A percentile compares a stretch with the other conserved stretches of the same genome.
These are phyloP conservation scores for Asbolus verrucosus DNA, from an alignment of 1,140 invertebrate species.

Conservation along the genomic window DNA sequence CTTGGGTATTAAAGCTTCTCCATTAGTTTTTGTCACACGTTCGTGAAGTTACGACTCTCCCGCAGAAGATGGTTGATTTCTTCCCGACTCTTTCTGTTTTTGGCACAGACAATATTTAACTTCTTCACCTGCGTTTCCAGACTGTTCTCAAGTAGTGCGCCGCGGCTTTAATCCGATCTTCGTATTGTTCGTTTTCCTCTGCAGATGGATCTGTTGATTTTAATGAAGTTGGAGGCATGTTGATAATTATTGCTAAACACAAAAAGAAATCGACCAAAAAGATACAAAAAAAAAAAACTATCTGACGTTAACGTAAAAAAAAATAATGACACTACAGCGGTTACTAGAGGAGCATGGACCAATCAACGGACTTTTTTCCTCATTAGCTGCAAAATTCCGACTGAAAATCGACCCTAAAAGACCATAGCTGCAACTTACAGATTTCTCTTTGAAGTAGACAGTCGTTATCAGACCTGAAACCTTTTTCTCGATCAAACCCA, in stretches of 20 bases:
- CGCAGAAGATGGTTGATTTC: conserved; percentile 84
- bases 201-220: too few species aligned
- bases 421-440: conserved; percentile 43
- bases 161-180: conserved; percentile 1
- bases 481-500: conserved; percentile 79
- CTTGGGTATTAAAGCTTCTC: conserved; percentile 72
- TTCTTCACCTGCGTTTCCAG: conserved; percentile 78
- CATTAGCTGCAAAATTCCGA: background rate
- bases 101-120: conserved; percentile 79
- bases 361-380: background rate
- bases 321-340: background rate
- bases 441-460: conserved; percentile 55
- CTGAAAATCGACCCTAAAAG: background rate
- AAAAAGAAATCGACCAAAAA: background rate
- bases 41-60: conserved; percentile 70
- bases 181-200: conserved; percentile 65
- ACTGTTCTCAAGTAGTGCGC: conserved; percentile 75
- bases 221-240: too few species aligned
- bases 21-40: conserved; percentile 75
- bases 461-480: conserved; percentile 66
- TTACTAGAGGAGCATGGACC: background rate
- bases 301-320: background rate
- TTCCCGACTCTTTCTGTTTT: conserved; percentile 78
- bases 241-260: too few species aligned
- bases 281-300: background rate